Conservation (phyloP, 2,888 invertebrate species). For the Scaptomyza cyrtandrae region DNA sequence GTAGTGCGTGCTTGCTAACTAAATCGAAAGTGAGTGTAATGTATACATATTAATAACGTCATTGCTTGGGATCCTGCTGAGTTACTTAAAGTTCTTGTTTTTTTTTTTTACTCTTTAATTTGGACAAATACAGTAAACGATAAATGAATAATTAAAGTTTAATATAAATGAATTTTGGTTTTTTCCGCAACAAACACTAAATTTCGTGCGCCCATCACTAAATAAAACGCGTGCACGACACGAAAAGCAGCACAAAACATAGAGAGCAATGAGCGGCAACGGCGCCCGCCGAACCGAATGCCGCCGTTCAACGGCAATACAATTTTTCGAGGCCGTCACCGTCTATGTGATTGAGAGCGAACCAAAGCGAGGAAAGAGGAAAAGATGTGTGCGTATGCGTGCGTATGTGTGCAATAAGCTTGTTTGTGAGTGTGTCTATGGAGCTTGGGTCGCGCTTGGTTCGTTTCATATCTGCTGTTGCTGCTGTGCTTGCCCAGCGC, state of each 20-base stretch:
- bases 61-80: neutral
- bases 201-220: slow-evolving; percentile 40
- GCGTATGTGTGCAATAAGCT: slow-evolving; percentile 9
- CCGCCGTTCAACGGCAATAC: slow-evolving; percentile 29
- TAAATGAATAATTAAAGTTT: neutral
- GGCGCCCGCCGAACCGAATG: slow-evolving; percentile 37
- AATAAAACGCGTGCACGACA: slow-evolving; percentile 21
- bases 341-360: slow-evolving; percentile 39
- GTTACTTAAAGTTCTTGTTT: neutral
- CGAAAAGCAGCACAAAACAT: slow-evolving; percentile 62
- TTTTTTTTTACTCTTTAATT: neutral
- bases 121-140: neutral
- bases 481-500: slow-evolving; percentile 65
- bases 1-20: neutral
- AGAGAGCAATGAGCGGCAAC: slow-evolving; percentile 64
- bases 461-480: slow-evolving; percentile 51
- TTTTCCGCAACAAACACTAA: neutral
- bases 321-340: slow-evolving; percentile 57
- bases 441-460: slow-evolving; percentile 60
- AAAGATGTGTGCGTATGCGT: slow-evolving; percentile 22
- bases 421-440: slow-evolving; percentile 18
- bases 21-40: slow-evolving; percentile 21
- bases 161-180: neutral
- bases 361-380: slow-evolving; percentile 30
- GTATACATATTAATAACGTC: neutral